These are phyloP conservation scores for Cephalopterus ornatus DNA, from an alignment of 2,113 vertebrate species.

Conservation along the genomic window DNA sequence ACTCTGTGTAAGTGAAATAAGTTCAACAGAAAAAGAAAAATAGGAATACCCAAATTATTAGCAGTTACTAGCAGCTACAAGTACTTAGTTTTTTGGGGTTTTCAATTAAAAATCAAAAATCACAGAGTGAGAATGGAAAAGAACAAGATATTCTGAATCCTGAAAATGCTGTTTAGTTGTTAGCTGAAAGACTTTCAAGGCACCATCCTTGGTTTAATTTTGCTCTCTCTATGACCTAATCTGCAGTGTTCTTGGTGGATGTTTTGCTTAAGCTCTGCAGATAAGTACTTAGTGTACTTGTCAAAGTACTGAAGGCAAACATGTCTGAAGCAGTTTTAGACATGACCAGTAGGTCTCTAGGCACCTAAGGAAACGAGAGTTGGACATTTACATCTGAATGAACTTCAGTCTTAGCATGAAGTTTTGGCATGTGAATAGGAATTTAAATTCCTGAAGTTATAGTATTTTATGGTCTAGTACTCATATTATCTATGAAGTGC, in stretches of 20 bases:
- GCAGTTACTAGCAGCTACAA: neutral
- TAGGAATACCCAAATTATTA: neutral
- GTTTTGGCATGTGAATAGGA: neutral
- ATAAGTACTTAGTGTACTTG: neutral
- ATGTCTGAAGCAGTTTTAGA: neutral
- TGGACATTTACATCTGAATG: neutral
- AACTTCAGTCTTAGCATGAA: neutral
- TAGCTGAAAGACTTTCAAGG: neutral
- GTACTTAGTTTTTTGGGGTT: neutral
- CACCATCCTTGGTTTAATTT: neutral
- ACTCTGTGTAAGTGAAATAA: neutral
- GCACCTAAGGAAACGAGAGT: neutral
- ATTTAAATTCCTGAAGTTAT: neutral
- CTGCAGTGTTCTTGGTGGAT: neutral
- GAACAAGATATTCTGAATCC: neutral
- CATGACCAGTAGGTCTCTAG: neutral
- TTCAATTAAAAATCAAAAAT: neutral
- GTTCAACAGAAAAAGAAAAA: neutral
- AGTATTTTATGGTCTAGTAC: neutral
- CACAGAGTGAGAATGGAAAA: neutral
- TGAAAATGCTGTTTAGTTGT: neutral
- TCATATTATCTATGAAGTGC: neutral
- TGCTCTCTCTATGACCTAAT: neutral
- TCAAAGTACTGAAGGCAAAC: neutral
- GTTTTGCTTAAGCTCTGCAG: neutral